Percentiles rank a stretch among this genome's conserved stretches.
Evolutionary conservation across 2,888 invertebrate genomes (phyloP).

Genomic region (Copidosoma aretas): DNA sequence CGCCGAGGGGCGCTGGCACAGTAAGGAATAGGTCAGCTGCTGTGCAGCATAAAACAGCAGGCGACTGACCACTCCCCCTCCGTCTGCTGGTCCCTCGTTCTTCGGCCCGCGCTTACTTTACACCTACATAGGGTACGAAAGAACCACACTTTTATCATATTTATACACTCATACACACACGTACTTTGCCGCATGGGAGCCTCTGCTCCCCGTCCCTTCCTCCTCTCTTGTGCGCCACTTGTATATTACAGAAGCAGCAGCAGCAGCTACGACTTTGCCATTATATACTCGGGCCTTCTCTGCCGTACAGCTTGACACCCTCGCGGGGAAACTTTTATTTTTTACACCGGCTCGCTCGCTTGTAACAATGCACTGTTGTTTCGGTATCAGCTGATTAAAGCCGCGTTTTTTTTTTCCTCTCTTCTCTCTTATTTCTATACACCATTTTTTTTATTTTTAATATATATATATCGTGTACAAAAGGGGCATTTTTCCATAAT

Average conservation of each 20-base stretch:
- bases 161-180: background rate
- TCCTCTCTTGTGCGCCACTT: background rate
- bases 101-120: background rate
- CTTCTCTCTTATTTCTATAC: background rate
- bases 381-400: background rate
- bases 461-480: too few species aligned
- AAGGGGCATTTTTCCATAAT: too few species aligned
- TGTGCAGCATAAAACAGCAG: constrained; percentile 49
- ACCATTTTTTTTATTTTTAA: too few species aligned
- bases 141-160: background rate
- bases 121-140: background rate
- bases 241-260: background rate
- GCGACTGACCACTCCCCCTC: constrained; percentile 60
- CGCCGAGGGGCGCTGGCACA: constrained; percentile 52
- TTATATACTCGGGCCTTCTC: background rate
- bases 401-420: background rate
- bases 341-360: background rate
- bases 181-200: background rate
- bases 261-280: background rate
- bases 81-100: constrained; percentile 45
- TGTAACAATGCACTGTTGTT: background rate
- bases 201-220: background rate
- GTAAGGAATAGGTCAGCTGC: constrained; percentile 59
- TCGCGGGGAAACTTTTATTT: background rate
- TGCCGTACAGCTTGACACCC: background rate